These are phyloP conservation scores for Manduca sexta DNA, from an alignment of 1,140 invertebrate species.

Conservation along the genomic window DNA sequence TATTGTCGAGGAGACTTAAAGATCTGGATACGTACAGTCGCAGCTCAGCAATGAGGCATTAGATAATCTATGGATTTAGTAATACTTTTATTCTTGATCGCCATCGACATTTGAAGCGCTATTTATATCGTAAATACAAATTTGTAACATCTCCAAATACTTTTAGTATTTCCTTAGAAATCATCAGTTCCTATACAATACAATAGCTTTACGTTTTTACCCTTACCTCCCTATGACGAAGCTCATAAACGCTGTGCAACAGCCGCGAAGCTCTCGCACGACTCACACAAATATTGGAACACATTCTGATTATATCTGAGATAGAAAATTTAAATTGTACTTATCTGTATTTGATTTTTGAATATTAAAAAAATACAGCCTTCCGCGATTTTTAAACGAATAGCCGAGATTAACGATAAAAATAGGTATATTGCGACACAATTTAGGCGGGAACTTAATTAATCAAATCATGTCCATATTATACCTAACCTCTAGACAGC, in stretches of 20 bases:
- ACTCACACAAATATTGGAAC: conserved; percentile 42
- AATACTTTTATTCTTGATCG: too few relatives aligned
- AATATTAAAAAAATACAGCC: not conserved
- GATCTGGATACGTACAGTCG: too few relatives aligned
- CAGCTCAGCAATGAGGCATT: too few relatives aligned
- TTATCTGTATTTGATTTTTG: not conserved
- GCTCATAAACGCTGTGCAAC: conserved; percentile 59
- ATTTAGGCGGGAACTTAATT: conserved; percentile 33
- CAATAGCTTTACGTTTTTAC: conserved; percentile 57
- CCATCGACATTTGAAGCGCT: too few relatives aligned
- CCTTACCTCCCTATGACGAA: conserved; percentile 64
- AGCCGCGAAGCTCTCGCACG: conserved; percentile 46
- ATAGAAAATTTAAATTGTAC: conserved; percentile 32
- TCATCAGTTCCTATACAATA: conserved; percentile 60
- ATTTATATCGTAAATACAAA: conserved; percentile 54
- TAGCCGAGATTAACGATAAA: not conserved
- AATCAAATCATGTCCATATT: conserved; percentile 25
- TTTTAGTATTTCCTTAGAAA: conserved; percentile 64
- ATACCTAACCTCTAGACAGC: conserved; percentile 40
- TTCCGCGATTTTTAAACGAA: not conserved
- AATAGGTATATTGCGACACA: conserved; percentile 3
- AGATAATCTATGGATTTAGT: too few relatives aligned
- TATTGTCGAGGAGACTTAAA: too few relatives aligned
- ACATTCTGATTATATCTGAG: conserved; percentile 63
- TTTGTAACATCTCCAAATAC: conserved; percentile 68